Conservation (phyloP, 2,797 vertebrate species). For the Gymnothorax javanicus region DNA sequence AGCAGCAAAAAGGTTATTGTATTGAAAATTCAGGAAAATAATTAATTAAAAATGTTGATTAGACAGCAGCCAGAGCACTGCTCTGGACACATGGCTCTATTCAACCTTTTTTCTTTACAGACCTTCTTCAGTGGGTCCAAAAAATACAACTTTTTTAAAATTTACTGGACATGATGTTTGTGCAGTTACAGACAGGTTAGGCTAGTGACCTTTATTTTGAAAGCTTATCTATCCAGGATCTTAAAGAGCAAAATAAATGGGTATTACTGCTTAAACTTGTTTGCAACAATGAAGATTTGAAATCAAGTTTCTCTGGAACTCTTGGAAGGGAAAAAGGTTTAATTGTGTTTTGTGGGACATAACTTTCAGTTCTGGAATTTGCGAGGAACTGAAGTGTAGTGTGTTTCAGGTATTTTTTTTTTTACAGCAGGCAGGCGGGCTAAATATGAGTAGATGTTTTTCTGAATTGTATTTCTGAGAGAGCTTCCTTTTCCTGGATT, state of each 20-base stretch:
- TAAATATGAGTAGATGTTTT: neutral
- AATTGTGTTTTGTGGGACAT: neutral
- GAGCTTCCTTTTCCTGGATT: neutral
- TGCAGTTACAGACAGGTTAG: no score
- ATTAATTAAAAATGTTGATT: constrained; percentile 48
- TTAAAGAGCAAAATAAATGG: no score
- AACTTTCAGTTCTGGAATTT: neutral
- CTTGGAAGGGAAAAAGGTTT: neutral
- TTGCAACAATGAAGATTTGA: no score
- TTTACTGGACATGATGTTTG: no score
- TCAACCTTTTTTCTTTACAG: neutral
- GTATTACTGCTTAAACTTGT: no score
- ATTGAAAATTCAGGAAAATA: no score
- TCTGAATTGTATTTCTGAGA: neutral
- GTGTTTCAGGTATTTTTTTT: neutral
- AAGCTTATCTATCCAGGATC: no score
- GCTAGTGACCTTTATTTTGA: no score
- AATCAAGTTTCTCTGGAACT: no score
- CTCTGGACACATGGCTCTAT: constrained; percentile 45
- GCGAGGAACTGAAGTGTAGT: neutral
- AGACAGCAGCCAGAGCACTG: constrained; percentile 52
- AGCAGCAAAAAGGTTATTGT: constrained; percentile 80
- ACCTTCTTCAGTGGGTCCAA: no score
- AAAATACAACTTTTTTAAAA: no score
- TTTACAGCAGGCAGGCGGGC: neutral